Conservation (phyloP, 2,113 vertebrate genomes). For the Daubentonia madagascariensis region DNA sequence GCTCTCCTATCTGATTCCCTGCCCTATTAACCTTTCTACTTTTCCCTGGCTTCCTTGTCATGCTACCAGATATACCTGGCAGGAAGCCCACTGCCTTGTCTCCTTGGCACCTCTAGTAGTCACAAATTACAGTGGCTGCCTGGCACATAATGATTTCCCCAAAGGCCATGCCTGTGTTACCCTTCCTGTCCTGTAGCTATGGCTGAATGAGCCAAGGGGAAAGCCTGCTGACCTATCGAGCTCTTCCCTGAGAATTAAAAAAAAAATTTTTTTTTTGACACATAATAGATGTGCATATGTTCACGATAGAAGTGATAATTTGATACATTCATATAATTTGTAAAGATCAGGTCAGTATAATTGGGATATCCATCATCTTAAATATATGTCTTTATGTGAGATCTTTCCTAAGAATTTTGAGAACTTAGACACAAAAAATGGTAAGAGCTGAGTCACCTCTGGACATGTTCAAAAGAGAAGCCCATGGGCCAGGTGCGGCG, state of each 20-base stretch:
- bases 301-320: too few species aligned
- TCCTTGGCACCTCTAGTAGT: neutral
- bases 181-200: neutral
- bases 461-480: neutral
- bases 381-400: too few species aligned
- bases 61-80: neutral
- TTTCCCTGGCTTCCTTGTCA: neutral
- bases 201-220: neutral
- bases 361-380: too few species aligned
- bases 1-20: neutral
- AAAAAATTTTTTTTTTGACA: too few species aligned
- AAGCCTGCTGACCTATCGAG: neutral
- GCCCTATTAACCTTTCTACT: neutral
- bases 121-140: neutral
- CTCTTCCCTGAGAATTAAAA: neutral
- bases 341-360: too few species aligned
- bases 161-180: neutral
- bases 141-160: neutral
- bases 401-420: neutral
- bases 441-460: neutral
- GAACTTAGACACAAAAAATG: neutral
- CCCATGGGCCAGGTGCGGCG: too few species aligned
- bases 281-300: too few species aligned
- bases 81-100: neutral
- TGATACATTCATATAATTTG: too few species aligned